Percentiles rank a stretch among this genome's conserved stretches.
Evolutionary conservation across 2,888 invertebrate species (phyloP).

Genomic region (Zelleria hepariella): DNA sequence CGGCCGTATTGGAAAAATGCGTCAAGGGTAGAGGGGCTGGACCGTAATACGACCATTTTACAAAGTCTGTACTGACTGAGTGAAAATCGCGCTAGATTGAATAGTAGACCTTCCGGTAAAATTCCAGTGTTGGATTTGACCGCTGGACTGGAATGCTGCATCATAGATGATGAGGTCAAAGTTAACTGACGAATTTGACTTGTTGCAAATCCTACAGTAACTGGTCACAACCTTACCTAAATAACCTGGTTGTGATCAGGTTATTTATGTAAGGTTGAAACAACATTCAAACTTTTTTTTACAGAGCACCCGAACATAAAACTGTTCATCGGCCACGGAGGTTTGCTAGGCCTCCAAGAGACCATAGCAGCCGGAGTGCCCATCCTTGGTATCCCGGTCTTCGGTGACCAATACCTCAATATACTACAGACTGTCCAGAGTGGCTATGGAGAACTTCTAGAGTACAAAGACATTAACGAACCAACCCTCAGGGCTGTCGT

Average conservation of each 20-base stretch:
- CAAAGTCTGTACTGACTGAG: background rate
- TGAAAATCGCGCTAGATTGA: too few species aligned
- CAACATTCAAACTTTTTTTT: conserved; percentile 6
- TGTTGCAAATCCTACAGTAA: too few species aligned
- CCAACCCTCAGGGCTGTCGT: conserved; percentile 35
- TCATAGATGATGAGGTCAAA: too few species aligned
- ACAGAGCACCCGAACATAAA: conserved; percentile 49
- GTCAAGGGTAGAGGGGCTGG: too few species aligned
- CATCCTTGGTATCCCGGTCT: conserved; percentile 51
- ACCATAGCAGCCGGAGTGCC: conserved; percentile 49
- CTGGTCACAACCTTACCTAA: too few species aligned
- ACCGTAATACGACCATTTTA: background rate
- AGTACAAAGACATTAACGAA: conserved; percentile 33
- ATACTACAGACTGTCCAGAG: conserved; percentile 34
- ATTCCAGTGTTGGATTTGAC: too few species aligned
- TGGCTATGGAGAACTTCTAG: conserved; percentile 41
- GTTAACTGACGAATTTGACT: too few species aligned
- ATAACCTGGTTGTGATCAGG: too few species aligned
- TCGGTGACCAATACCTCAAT: conserved; percentile 53
- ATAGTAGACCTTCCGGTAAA: too few species aligned
- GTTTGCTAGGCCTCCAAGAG: conserved; percentile 48
- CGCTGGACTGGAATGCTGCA: too few species aligned
- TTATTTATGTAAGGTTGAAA: too few species aligned
- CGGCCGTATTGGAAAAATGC: too few species aligned
- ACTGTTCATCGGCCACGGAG: conserved; percentile 57